Percentiles rank a stretch among this genome's conserved stretches.
These are phyloP conservation scores for Cenopis cana DNA, from an alignment of 2,888 invertebrate species.

Conservation along the genomic window DNA sequence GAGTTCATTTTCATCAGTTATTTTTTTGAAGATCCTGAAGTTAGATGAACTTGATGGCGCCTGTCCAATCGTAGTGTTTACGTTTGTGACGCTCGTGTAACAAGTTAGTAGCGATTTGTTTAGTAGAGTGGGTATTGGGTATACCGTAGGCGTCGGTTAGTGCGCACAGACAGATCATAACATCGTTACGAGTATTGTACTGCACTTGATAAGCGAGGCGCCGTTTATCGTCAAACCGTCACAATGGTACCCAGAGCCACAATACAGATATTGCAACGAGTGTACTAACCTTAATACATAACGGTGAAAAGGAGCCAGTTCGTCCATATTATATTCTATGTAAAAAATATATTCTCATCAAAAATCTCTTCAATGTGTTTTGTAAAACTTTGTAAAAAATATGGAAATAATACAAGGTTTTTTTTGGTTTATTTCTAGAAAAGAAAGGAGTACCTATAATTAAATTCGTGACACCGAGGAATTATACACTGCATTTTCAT, in stretches of 20 bases:
- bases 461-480: background rate
- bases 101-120: background rate
- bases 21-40: no score
- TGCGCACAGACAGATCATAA: slow-evolving; percentile 12
- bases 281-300: background rate
- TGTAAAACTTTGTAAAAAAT: no score
- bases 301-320: no score
- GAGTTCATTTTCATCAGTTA: no score
- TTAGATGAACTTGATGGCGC: no score
- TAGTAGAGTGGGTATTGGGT: no score
- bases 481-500: background rate
- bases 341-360: background rate
- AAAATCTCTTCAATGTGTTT: no score
- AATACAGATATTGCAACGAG: background rate
- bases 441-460: background rate
- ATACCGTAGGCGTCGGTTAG: background rate
- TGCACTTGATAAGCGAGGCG: slow-evolving; percentile 23
- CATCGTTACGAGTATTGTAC: slow-evolving; percentile 24
- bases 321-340: background rate
- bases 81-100: background rate
- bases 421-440: background rate
- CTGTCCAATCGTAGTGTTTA: background rate
- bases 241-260: background rate
- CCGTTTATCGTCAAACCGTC: slow-evolving; percentile 17
- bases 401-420: no score